Percentiles rank a stretch among this genome's conserved stretches.
Conservation (phyloP, 2,888 invertebrate species). For the Acanthosepion esculentum region DNA sequence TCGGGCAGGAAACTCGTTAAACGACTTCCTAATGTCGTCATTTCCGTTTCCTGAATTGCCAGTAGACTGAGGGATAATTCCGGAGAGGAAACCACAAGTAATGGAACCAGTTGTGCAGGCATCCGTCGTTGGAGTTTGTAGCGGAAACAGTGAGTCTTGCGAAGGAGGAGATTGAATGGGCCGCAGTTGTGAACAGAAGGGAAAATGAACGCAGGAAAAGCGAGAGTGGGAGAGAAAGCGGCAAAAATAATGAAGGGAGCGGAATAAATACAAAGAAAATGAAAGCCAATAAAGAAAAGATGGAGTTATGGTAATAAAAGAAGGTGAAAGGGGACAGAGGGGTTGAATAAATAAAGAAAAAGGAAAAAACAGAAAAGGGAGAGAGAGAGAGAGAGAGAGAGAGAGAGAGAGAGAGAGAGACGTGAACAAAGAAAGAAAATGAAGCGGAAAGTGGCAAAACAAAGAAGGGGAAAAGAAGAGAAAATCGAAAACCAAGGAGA, state of each 20-base stretch:
- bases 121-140: neutral
- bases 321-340: neutral
- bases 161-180: neutral
- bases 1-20: slow-evolving; percentile 8
- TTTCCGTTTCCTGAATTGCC: slow-evolving; percentile 33
- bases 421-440: neutral
- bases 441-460: neutral
- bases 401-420: neutral
- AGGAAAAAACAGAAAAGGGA: too few relatives aligned
- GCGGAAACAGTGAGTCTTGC: neutral
- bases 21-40: slow-evolving; percentile 33
- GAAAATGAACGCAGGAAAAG: neutral
- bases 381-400: neutral
- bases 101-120: slow-evolving; percentile 22
- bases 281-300: neutral
- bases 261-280: neutral
- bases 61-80: neutral
- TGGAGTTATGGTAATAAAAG: too few relatives aligned
- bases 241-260: too few relatives aligned
- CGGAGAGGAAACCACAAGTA: slow-evolving; percentile 8
- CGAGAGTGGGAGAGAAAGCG: too few relatives aligned
- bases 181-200: neutral
- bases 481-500: too few relatives aligned
- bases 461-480: too few relatives aligned
- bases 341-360: neutral